phyloP scores from a whole-genome alignment of 2,797 vertebrate species.

The Sparus aurata region DNA sequence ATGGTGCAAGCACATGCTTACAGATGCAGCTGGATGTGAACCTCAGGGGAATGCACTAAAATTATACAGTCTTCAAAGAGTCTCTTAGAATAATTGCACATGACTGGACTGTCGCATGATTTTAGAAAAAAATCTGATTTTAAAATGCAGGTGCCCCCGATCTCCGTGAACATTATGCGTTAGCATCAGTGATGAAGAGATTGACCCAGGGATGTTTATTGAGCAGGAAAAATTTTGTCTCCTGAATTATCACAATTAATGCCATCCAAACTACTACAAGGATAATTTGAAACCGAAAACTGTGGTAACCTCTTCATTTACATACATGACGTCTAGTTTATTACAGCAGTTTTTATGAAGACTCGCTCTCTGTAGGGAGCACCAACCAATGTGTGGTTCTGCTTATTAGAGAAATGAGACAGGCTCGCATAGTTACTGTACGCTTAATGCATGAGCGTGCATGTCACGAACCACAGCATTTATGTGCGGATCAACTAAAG shows the following conservation, averaged over 20 bases:
- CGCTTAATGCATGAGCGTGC: not conserved
- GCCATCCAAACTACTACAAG: not conserved
- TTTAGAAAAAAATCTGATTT: not conserved
- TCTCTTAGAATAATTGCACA: not conserved
- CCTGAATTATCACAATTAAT: not conserved
- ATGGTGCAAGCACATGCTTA: not conserved
- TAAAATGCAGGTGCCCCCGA: too few species aligned
- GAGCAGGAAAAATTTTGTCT: too few species aligned
- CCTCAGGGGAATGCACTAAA: not conserved
- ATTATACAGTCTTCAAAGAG: too few species aligned
- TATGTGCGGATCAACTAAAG: not conserved
- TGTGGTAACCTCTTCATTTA: not conserved
- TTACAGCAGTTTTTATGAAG: conserved; percentile 4
- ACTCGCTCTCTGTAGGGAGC: not conserved
- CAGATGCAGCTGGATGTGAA: not conserved
- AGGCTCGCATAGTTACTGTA: not conserved
- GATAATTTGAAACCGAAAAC: not conserved
- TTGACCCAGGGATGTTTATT: not conserved
- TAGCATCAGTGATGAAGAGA: not conserved
- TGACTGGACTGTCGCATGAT: not conserved
- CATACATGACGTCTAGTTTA: not conserved
- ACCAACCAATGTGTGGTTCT: not conserved
- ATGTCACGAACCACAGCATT: not conserved
- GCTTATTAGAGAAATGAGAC: conserved; percentile 4
- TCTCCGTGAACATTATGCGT: not conserved